Evolutionary conservation across 2,797 vertebrate species (phyloP).

Genomic region (Pangasius larnaudii): DNA sequence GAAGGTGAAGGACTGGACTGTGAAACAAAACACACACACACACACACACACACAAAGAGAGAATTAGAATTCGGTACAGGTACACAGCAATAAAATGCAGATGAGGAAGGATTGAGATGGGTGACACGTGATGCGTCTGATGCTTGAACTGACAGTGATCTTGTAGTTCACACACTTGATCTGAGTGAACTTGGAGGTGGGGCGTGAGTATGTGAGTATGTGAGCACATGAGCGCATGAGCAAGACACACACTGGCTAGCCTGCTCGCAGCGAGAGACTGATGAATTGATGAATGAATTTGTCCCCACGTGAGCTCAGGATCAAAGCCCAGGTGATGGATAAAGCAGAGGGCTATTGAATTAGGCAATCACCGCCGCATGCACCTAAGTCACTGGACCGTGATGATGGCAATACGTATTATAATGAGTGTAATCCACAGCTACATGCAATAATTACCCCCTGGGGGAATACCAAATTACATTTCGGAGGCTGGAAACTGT

Average conservation of each 20-base stretch:
- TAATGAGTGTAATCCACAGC: slow-evolving; percentile 63
- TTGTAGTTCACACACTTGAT: slow-evolving; percentile 10
- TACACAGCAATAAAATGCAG: slow-evolving; percentile 66
- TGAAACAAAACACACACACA: slow-evolving; percentile 91
- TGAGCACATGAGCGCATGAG: neutral
- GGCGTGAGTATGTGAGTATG: neutral
- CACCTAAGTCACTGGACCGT: slow-evolving; percentile 57
- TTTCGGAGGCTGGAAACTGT: slow-evolving; percentile 61
- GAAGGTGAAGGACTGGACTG: slow-evolving; percentile 93
- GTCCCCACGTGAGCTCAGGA: slow-evolving; percentile 52
- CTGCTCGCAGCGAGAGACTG: neutral
- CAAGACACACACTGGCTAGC: neutral
- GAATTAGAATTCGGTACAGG: slow-evolving; percentile 75
- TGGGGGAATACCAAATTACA: slow-evolving; percentile 63
- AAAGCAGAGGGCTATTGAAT: slow-evolving; percentile 66
- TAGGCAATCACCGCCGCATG: slow-evolving; percentile 59
- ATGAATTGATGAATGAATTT: slow-evolving; percentile 50
- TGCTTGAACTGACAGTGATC: slow-evolving; percentile 12
- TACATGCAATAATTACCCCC: slow-evolving; percentile 62
- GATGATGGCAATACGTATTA: slow-evolving; percentile 63
- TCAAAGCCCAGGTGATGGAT: slow-evolving; percentile 63
- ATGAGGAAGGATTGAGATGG: slow-evolving; percentile 44
- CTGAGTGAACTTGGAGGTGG: slow-evolving; percentile 7
- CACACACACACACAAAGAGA: slow-evolving; percentile 73
- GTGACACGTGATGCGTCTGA: neutral